Evolutionary conservation across 2,888 invertebrate species (phyloP).

Genomic region (Yponomeuta cagnagella): DNA sequence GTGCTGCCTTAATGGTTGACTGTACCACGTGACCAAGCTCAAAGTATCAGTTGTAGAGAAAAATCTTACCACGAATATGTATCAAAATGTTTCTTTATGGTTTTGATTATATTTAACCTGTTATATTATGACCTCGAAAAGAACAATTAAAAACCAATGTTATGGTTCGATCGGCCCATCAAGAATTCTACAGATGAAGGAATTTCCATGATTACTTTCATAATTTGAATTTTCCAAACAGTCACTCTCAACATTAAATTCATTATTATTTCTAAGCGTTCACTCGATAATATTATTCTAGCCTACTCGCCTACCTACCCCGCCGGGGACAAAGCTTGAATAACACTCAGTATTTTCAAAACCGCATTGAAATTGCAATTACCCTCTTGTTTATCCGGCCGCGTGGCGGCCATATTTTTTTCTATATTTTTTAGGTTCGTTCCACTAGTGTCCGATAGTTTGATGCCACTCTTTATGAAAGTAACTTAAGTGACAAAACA

Average conservation of each 20-base stretch:
- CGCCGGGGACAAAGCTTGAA: background rate
- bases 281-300: background rate
- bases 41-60: too few relatives aligned
- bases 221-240: background rate
- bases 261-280: background rate
- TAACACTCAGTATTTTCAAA: background rate
- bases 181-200: too few relatives aligned
- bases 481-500: too few relatives aligned
- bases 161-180: too few relatives aligned
- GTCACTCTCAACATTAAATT: background rate
- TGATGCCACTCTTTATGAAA: background rate
- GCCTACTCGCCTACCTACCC: background rate
- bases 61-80: too few relatives aligned
- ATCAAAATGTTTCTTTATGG: too few relatives aligned
- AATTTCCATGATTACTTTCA: background rate
- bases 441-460: background rate
- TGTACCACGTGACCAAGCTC: too few relatives aligned
- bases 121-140: too few relatives aligned
- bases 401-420: background rate
- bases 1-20: too few relatives aligned
- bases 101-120: too few relatives aligned
- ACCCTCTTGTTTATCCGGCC: constrained; percentile 2
- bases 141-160: too few relatives aligned
- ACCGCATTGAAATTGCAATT: background rate
- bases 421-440: background rate